Evolutionary conservation across 2,888 invertebrate genomes (phyloP), one percentile per base, ranked within the genome.

Genomic region (Erebia ligea): DNA sequence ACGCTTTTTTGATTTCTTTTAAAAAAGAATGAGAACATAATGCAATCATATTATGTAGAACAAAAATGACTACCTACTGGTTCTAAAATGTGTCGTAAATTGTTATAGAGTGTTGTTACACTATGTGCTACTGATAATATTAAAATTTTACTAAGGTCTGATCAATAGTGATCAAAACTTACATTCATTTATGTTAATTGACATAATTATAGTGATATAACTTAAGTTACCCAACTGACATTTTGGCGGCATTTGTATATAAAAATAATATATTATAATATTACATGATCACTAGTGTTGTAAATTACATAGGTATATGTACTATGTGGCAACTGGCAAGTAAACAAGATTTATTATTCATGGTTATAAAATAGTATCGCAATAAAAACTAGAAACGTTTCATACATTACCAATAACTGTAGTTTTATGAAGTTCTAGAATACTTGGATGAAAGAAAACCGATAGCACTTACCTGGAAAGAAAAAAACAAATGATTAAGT

Each of bases 391-490:
- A 67, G n/a, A n/a, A 54, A 56, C 54, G 45, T n/a, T 48, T 8
- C 15, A 48, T 65, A 65, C 42, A 15, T 65, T 62, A 62, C 62
- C 62, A 48, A 45, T 25, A 21, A 0, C 48, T 11, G 48, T 21
- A 19, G 4, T 21, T 19, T 1, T 9, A 59, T 34, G 34, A 62
- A 17, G 61, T 42, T n/a, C n/a, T n/a, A 34, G 34, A 34, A 6
- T 5, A 34, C 6, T 34, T 34, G 34, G 6, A 34, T 34, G 34
- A 34, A 34, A 34, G 45, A 17, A 11, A 6, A 62, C 34, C 21
- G 19, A 62, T 54, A 11, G 52, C n/a, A 64, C 78, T 82, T 84
- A 83, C 84, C 84, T 82, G 80, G 65, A 83, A 82, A 76, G 67
- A 73, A 71, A 63, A 75, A 77, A 73, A 74, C 72, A 71, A 72